phyloP scores from a whole-genome alignment of 2,888 invertebrate species.

The Morpho helenor region DNA sequence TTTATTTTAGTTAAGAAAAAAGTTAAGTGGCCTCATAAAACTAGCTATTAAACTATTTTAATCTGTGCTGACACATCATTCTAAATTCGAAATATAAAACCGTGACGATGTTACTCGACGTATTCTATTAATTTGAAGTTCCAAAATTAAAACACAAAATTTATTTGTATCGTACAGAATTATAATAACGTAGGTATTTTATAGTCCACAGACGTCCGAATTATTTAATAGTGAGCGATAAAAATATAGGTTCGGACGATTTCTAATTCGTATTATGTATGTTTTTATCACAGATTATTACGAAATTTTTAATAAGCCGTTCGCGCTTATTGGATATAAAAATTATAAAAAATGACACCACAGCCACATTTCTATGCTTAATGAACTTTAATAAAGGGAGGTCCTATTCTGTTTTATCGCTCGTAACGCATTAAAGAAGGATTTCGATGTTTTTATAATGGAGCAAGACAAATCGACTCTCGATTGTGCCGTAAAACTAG shows the following conservation, averaged over 20 bases:
- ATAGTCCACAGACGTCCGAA: slow-evolving; percentile 23
- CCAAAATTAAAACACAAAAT: no score
- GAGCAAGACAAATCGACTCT: slow-evolving; percentile 66
- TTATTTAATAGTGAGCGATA: slow-evolving; percentile 30
- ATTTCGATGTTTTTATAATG: slow-evolving; percentile 65
- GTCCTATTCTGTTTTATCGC: slow-evolving; percentile 56
- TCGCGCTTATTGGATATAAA: slow-evolving; percentile 25
- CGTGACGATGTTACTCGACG: slow-evolving; percentile 21
- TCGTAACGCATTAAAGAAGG: slow-evolving; percentile 51
- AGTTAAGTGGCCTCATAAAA: no score
- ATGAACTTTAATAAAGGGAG: slow-evolving; percentile 61
- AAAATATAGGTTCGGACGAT: slow-evolving; percentile 24
- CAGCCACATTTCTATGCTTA: slow-evolving; percentile 35
- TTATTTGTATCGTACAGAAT: not conserved
- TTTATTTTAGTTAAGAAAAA: not conserved
- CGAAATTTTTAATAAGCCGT: slow-evolving; percentile 14
- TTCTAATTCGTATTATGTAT: slow-evolving; percentile 28
- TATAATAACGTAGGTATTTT: slow-evolving; percentile 28
- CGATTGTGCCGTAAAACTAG: slow-evolving; percentile 50
- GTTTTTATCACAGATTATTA: slow-evolving; percentile 28
- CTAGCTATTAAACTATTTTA: slow-evolving; percentile 12
- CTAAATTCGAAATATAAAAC: slow-evolving; percentile 22
- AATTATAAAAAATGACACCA: slow-evolving; percentile 29
- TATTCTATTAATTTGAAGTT: no score
- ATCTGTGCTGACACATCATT: slow-evolving; percentile 24